Evolutionary conservation across 2,888 invertebrate genomes (phyloP).

Genomic region (Drosophila sordidapex): DNA sequence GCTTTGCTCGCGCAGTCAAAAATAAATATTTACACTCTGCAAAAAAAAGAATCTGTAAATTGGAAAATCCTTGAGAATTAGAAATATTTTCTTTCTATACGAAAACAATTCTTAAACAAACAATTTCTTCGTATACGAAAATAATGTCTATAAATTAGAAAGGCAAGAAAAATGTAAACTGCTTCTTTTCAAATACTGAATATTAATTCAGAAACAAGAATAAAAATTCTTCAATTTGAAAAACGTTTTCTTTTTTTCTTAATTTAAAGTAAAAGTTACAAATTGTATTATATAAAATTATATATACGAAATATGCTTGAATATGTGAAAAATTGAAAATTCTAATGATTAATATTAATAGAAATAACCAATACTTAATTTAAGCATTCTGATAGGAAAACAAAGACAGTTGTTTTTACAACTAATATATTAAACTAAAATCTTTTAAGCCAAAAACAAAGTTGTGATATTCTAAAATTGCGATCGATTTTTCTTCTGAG

Average conservation of each 20-base stretch:
- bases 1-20: constrained; percentile 18
- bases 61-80: neutral
- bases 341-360: neutral
- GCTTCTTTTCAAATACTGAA: neutral
- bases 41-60: neutral
- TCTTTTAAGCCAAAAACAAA: neutral
- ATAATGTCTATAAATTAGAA: neutral
- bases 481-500: neutral
- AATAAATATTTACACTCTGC: constrained; percentile 2
- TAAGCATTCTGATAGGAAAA: neutral
- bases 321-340: neutral
- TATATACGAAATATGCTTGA: neutral
- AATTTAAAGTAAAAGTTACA: neutral
- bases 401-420: neutral
- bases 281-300: neutral
- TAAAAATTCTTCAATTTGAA: neutral
- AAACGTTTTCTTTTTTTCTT: neutral
- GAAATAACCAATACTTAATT: neutral
- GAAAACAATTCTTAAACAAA: neutral
- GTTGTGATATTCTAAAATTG: neutral
- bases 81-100: neutral
- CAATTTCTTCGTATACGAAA: neutral
- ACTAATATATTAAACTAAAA: too few species aligned
- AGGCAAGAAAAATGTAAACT: neutral
- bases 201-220: neutral